phyloP scores from a whole-genome alignment of 2,797 vertebrate genomes.

The Cottoperca gobio region DNA sequence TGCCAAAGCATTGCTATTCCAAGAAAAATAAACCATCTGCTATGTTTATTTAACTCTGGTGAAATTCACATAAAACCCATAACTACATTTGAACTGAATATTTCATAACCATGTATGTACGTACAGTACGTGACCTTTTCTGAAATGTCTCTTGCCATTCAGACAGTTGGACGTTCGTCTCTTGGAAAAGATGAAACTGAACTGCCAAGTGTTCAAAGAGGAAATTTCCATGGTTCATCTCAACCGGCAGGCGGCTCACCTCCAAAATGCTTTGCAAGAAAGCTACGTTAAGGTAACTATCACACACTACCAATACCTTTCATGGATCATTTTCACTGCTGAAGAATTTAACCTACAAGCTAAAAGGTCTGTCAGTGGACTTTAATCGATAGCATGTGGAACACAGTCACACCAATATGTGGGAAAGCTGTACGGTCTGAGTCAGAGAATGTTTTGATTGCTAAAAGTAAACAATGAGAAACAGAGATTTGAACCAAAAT shows the following conservation, averaged over 20 bases:
- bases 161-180: conserved; percentile 79
- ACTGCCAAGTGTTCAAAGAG: conserved; percentile 84
- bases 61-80: not conserved
- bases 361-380: conserved; percentile 7
- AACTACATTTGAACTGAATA: not conserved
- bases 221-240: conserved; percentile 82
- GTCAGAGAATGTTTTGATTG: conserved; percentile 64
- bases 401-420: conserved; percentile 52
- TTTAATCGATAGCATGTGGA: conserved; percentile 59
- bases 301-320: not conserved
- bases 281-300: conserved; percentile 61
- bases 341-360: not conserved
- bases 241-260: conserved; percentile 74
- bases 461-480: conserved; percentile 71
- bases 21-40: conserved; percentile 18
- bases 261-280: conserved; percentile 69
- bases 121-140: not conserved
- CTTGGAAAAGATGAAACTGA: conserved; percentile 81
- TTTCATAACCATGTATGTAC: conserved; percentile 2
- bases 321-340: not conserved
- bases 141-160: conserved; percentile 34
- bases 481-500: conserved; percentile 52
- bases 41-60: not conserved
- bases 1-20: not conserved
- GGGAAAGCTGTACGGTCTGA: conserved; percentile 60